Evolutionary conservation across 1,140 invertebrate species (phyloP), one percentile per base, ranked within the genome.

Genomic region (Araneus ventricosus): DNA sequence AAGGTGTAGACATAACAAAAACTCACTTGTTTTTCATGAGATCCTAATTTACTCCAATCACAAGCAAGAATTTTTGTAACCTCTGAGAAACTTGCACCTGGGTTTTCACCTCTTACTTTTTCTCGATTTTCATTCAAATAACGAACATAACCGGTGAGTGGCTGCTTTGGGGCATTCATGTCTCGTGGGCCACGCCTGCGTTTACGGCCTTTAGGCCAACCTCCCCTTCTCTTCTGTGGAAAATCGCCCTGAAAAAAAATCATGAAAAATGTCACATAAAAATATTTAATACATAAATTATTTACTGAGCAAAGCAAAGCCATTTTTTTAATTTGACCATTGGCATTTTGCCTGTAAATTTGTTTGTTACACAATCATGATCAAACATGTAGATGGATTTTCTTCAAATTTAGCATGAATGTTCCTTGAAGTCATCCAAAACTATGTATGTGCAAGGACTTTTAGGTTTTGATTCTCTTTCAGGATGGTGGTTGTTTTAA

Each of bases 51-150:
- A 94, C 97, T 98, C 98, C 98, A 99, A 95, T 99, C 98, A 94
- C 97, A 97, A 88, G 98, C 98, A 90, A 99, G 96, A 79, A 98
- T 96, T 95, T 98, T 97, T 0, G 98, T 99, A n/a, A 99, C 97
- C 95, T 99, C 98, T 45, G 98, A 96, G 95, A 99, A 99, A 2
- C 97, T 97, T 88, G 98, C 95, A 57, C 96, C 97, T 6, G 98
- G 98, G 95, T 98, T 97, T 94, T 98, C 97, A 67, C 96, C 96
- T 80, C 98, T 96, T 27, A 98, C 96, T 94, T 97, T 97, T 94
- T 99, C 98, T 93, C 98, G 95, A 6, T 98, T 96, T 94, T 99
- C 98, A 96, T 99, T 99, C 94, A 99, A 96, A 95, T 98, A 99
- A 93, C 98, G 96, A 1, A 98, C 97, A 95, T 98, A 98, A 8